phyloP scores from a whole-genome alignment of 30 jellyfish, hydroid and myxozoan genomes.

The Nemopilema nomurai region DNA sequence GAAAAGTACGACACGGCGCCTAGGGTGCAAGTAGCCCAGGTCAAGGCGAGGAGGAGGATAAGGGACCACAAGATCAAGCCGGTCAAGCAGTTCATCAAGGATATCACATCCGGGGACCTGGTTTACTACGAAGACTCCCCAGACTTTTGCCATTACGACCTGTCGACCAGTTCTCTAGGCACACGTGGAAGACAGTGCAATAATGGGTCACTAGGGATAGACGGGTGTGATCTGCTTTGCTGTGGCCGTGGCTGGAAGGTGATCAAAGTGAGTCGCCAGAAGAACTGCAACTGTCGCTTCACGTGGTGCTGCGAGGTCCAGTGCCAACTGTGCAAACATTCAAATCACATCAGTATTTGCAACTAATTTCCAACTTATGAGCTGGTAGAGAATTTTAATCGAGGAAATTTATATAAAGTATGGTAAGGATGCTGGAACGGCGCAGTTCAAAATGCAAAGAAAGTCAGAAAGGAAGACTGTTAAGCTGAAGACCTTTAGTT shows the following conservation, averaged over 20 bases:
- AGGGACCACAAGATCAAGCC: slow-evolving; percentile 73
- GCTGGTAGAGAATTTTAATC: slow-evolving; percentile 23
- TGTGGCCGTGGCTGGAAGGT: slow-evolving; percentile 92
- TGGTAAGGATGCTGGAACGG: not conserved
- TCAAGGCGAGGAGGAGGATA: slow-evolving; percentile 62
- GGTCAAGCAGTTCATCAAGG: slow-evolving; percentile 61
- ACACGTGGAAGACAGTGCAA: slow-evolving; percentile 93
- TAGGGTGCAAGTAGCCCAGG: slow-evolving; percentile 77
- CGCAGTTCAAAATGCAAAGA: not conserved
- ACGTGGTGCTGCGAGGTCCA: slow-evolving; percentile 94
- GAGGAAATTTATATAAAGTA: slow-evolving; percentile 1
- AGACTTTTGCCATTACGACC: slow-evolving; percentile 74
- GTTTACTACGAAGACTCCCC: slow-evolving; percentile 93
- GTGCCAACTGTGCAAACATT: slow-evolving; percentile 71
- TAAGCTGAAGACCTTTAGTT: too few species aligned
- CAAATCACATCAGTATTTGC: slow-evolving; percentile 69
- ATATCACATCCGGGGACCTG: slow-evolving; percentile 73
- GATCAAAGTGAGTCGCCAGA: slow-evolving; percentile 65
- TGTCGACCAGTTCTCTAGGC: slow-evolving; percentile 80
- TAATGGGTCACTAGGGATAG: slow-evolving; percentile 85
- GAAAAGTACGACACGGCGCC: slow-evolving; percentile 93
- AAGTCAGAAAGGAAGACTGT: too few species aligned
- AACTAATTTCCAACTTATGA: slow-evolving; percentile 4
- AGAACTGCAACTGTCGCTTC: slow-evolving; percentile 86
- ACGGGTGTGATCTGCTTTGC: slow-evolving; percentile 93